phyloP scores from a whole-genome alignment of 2,797 vertebrate genomes.

The Peromyscus nudipes region DNA sequence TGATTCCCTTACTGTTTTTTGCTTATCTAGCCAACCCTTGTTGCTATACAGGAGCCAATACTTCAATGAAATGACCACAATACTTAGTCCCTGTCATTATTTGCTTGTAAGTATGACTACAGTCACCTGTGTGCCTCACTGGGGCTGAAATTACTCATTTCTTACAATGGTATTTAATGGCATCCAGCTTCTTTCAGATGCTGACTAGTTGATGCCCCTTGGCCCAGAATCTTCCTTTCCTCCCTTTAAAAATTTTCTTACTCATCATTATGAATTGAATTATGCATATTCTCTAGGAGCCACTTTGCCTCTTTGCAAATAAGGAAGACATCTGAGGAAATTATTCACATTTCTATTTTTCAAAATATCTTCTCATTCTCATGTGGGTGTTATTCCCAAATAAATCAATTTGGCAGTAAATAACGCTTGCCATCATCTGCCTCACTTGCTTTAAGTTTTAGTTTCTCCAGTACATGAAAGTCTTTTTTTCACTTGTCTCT shows the following conservation, averaged over 20 bases:
- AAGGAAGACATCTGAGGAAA: conserved; percentile 63
- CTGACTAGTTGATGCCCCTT: background rate
- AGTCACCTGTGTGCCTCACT: background rate
- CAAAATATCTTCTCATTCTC: conserved; percentile 50
- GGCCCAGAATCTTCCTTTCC: background rate
- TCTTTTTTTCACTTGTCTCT: conserved; percentile 27
- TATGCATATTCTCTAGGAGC: background rate
- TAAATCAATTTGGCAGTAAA: conserved; percentile 39
- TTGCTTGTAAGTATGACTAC: background rate
- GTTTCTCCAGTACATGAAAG: conserved; percentile 23
- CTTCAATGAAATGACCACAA: background rate
- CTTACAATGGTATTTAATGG: conserved; percentile 18
- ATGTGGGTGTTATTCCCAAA: conserved; percentile 64
- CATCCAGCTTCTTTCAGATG: background rate
- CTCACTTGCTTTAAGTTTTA: conserved; percentile 42
- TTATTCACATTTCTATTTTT: conserved; percentile 73
- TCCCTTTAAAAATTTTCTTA: conserved; percentile 3
- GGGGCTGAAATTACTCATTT: conserved; percentile 51
- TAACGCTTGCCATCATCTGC: conserved; percentile 13
- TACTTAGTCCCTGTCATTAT: background rate
- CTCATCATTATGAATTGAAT: conserved; percentile 2
- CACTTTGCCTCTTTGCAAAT: conserved; percentile 51
- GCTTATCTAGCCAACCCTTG: conserved; percentile 13
- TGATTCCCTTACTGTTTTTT: background rate
- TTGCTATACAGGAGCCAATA: background rate